These are phyloP conservation scores for human DNA, from an alignment of 2,113 vertebrate species.

Conservation along the genomic window DNA sequence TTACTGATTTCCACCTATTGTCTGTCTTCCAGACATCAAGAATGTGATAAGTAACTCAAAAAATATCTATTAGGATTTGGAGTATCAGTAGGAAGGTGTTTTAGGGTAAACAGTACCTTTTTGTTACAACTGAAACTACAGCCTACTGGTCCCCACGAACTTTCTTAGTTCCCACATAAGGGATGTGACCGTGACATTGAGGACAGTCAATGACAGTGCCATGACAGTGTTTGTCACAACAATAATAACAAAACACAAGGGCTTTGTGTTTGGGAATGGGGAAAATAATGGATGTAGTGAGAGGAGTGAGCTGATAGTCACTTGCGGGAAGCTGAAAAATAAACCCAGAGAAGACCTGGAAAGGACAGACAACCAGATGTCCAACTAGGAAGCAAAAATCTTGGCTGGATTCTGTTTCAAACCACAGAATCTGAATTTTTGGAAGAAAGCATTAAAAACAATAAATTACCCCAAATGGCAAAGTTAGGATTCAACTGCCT, in stretches of 20 bases:
- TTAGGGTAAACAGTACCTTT: not conserved
- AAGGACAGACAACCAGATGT: constrained; percentile 43
- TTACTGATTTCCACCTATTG: not conserved
- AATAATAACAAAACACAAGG: too few species aligned
- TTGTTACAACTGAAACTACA: not conserved
- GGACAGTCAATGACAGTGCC: not conserved
- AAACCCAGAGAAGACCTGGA: constrained; percentile 15
- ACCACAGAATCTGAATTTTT: constrained; percentile 61
- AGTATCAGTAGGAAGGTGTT: not conserved
- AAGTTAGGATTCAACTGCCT: constrained; percentile 65
- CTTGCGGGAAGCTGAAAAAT: constrained; percentile 11
- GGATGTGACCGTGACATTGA: not conserved
- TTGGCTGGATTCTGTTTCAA: constrained; percentile 52
- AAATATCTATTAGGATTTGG: not conserved
- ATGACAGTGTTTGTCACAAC: too few species aligned
- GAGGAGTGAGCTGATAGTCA: not conserved
- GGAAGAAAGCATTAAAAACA: constrained; percentile 69
- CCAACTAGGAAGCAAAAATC: constrained; percentile 54
- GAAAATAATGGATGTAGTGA: not conserved
- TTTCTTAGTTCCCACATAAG: not conserved
- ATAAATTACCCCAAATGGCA: constrained; percentile 67
- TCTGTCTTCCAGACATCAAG: not conserved
- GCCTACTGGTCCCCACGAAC: not conserved
- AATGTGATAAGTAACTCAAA: not conserved
- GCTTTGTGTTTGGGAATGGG: not conserved